Evolutionary conservation across 1,140 invertebrate genomes (phyloP).

Genomic region (Hycleus phaleratus): DNA sequence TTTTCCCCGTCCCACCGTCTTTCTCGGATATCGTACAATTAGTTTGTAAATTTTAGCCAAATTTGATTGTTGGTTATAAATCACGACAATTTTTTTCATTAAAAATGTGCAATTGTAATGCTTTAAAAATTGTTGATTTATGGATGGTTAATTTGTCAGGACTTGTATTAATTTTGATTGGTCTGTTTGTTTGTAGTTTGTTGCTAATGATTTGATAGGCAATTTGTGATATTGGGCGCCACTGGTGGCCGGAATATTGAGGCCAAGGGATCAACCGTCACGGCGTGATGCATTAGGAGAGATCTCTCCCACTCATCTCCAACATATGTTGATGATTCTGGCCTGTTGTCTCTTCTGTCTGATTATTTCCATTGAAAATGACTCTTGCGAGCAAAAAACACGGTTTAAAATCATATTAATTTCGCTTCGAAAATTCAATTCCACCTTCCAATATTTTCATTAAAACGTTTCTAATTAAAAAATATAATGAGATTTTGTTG

Average conservation of each 20-base stretch:
- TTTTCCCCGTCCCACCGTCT: conserved; percentile 1
- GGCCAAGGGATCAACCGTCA: conserved; percentile 19
- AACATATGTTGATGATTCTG: conserved; percentile 15
- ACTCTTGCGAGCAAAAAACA: neutral
- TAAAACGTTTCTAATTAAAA: too few relatives aligned
- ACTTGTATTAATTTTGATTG: conserved; percentile 16
- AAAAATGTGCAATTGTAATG: too few relatives aligned
- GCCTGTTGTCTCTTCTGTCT: conserved; percentile 15
- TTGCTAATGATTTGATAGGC: neutral
- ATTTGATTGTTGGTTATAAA: too few relatives aligned
- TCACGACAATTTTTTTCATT: too few relatives aligned
- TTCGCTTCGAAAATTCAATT: too few relatives aligned
- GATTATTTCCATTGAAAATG: neutral
- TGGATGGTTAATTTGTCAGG: too few relatives aligned
- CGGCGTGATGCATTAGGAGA: conserved; percentile 18
- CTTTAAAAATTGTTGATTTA: too few relatives aligned
- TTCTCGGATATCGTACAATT: too few relatives aligned
- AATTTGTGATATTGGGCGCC: conserved; percentile 8
- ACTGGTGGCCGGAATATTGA: conserved; percentile 13
- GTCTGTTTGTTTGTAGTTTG: conserved; percentile 5
- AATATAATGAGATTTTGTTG: too few relatives aligned
- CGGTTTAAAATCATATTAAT: too few relatives aligned
- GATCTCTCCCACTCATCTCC: conserved; percentile 22
- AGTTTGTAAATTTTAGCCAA: too few relatives aligned
- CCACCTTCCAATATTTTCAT: too few relatives aligned